These are phyloP conservation scores for Enchytraeus crypticus DNA, from an alignment of 2,888 invertebrate species.

Conservation along the genomic window DNA sequence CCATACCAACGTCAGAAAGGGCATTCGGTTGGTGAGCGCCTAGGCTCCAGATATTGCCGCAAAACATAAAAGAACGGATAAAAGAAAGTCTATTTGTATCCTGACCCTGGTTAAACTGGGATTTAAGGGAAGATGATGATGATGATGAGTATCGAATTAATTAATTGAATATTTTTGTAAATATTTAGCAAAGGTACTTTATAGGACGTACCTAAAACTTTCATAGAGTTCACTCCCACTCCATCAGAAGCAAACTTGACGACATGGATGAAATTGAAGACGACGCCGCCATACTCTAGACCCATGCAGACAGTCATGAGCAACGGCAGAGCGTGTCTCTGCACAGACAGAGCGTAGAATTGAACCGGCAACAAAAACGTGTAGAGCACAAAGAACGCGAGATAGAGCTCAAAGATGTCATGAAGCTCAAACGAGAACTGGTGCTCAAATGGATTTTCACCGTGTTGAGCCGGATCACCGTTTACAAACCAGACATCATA, in stretches of 20 bases:
- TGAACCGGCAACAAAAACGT: constrained; percentile 78
- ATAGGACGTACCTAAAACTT: no score
- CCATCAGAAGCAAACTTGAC: constrained; percentile 85
- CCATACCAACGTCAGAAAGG: no score
- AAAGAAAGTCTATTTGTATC: no score
- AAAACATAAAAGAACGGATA: no score
- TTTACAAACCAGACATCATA: constrained; percentile 95
- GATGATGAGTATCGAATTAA: no score
- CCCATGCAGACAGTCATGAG: constrained; percentile 78
- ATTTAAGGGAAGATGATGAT: no score
- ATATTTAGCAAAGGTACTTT: no score
- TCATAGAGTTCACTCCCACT: constrained; percentile 69
- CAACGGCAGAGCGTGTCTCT: constrained; percentile 79
- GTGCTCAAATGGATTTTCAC: constrained; percentile 70
- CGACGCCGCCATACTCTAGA: constrained; percentile 74
- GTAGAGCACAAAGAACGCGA: constrained; percentile 76
- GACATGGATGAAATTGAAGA: constrained; percentile 77
- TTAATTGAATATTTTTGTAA: no score
- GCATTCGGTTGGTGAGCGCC: no score
- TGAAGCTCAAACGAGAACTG: constrained; percentile 87
- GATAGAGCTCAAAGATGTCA: constrained; percentile 80
- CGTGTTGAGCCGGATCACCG: constrained; percentile 79
- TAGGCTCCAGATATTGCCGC: no score
- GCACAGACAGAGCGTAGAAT: constrained; percentile 77
- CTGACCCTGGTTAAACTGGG: no score